A percentile compares a stretch with the other conserved stretches of the same genome.
Conservation (phyloP, 2,888 invertebrate genomes). For the Tyria jacobaeae region DNA sequence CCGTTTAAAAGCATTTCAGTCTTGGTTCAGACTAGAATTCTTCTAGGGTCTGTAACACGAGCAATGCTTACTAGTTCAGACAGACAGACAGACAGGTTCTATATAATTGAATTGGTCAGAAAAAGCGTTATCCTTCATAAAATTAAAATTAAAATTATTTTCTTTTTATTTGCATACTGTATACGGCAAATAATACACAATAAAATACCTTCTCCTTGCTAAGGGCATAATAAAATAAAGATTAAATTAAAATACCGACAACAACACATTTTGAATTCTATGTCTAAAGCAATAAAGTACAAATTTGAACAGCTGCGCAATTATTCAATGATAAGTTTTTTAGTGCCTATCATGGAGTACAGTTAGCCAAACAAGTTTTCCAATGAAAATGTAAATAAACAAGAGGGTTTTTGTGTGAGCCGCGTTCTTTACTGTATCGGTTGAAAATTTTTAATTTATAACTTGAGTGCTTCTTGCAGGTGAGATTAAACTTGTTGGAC, state of each 20-base stretch:
- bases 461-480: conserved; percentile 31
- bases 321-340: conserved; percentile 31
- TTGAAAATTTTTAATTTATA: conserved; percentile 42
- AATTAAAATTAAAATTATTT: conserved; percentile 1
- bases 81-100: too few species aligned
- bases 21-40: too few species aligned
- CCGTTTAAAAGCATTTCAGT: too few species aligned
- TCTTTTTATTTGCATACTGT: conserved; percentile 1
- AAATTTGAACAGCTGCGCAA: conserved; percentile 28
- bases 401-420: conserved; percentile 28
- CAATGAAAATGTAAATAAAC: conserved; percentile 54
- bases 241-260: conserved; percentile 21
- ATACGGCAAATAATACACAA: conserved; percentile 5
- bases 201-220: conserved; percentile 23
- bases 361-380: conserved; percentile 42
- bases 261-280: conserved; percentile 35
- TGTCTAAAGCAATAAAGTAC: conserved; percentile 19
- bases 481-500: conserved; percentile 16
- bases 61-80: too few species aligned
- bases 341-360: conserved; percentile 33
- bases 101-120: too few species aligned
- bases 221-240: conserved; percentile 39
- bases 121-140: not conserved
- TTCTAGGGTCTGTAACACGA: too few species aligned
- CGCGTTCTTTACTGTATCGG: conserved; percentile 30